Evolutionary conservation across 92 coral and sea anemone species (phyloP).

Genomic region (Scolanthus callimorphus): DNA sequence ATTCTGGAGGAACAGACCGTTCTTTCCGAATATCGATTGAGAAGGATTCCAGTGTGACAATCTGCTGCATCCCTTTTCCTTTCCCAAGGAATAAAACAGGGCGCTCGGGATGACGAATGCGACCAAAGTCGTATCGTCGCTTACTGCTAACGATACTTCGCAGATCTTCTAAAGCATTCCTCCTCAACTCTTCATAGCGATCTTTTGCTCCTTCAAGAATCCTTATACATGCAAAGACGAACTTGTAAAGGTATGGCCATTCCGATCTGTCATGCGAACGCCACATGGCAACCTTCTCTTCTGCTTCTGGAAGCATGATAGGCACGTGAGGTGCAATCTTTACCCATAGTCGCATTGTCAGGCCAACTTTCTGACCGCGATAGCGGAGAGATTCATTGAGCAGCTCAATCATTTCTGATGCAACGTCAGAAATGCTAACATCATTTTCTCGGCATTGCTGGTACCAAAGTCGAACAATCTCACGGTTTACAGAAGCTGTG

Average conservation of each 20-base stretch:
- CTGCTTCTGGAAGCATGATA: slow-evolving; percentile 35
- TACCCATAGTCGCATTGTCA: slow-evolving; percentile 71
- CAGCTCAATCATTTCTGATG: slow-evolving; percentile 17
- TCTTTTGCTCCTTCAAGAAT: slow-evolving; percentile 40
- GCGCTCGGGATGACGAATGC: slow-evolving; percentile 51
- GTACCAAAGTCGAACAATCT: slow-evolving; percentile 32
- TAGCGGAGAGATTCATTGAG: slow-evolving; percentile 37
- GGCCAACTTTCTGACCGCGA: slow-evolving; percentile 26
- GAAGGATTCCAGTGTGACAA: slow-evolving; percentile 24
- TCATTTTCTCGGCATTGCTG: slow-evolving; percentile 16
- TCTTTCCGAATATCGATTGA: slow-evolving; percentile 26
- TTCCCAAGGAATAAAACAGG: slow-evolving; percentile 58
- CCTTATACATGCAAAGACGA: slow-evolving; percentile 43
- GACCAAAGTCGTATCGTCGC: slow-evolving; percentile 38
- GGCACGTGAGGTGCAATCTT: slow-evolving; percentile 44
- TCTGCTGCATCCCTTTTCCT: slow-evolving; percentile 53
- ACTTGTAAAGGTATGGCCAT: slow-evolving; percentile 36
- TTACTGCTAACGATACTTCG: slow-evolving; percentile 10
- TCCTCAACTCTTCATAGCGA: slow-evolving; percentile 13
- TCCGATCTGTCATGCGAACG: slow-evolving; percentile 45
- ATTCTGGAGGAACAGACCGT: slow-evolving; percentile 20
- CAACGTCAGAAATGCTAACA: slow-evolving; percentile 9
- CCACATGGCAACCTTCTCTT: slow-evolving; percentile 42
- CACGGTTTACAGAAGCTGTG: slow-evolving; percentile 49
- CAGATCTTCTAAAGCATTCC: slow-evolving; percentile 36